Percentiles rank a stretch among this genome's conserved stretches.
Conservation (phyloP, 1,140 invertebrate genomes). For the Orussus abietinus region DNA sequence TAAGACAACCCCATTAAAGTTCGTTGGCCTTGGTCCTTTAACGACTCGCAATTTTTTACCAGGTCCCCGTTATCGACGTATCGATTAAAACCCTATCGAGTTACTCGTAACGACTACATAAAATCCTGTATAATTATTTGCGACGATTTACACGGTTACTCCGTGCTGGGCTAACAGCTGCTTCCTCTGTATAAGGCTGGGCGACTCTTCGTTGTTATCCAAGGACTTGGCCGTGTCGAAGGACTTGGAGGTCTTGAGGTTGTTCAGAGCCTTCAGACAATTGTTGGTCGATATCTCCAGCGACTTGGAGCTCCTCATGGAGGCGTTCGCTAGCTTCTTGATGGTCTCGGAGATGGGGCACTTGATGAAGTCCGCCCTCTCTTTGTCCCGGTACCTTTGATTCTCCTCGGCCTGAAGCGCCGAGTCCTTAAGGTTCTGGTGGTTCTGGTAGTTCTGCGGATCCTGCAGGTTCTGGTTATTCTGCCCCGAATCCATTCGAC, state of each 20-base stretch:
- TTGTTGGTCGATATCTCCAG: conserved; percentile 38
- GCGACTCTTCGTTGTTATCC: conserved; percentile 40
- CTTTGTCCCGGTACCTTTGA: conserved; percentile 34
- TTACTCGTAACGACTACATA: not conserved
- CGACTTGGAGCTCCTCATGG: conserved; percentile 42
- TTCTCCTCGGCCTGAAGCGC: conserved; percentile 21
- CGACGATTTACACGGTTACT: conserved; percentile 36
- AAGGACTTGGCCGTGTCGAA: conserved; percentile 29
- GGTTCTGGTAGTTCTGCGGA: not conserved
- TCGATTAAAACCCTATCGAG: not conserved
- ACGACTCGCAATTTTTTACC: too few species aligned
- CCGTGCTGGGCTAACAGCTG: conserved; percentile 48
- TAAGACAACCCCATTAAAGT: too few species aligned
- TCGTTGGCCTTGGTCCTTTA: too few species aligned
- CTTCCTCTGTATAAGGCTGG: conserved; percentile 48
- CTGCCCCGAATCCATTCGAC: conserved; percentile 3
- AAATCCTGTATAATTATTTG: not conserved
- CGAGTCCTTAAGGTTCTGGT: too few species aligned
- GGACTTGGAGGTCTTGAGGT: conserved; percentile 36
- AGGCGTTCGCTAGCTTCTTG: conserved; percentile 47
- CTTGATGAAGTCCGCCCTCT: conserved; percentile 41
- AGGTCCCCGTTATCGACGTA: too few species aligned
- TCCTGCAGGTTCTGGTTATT: not conserved
- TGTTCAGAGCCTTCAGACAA: conserved; percentile 39
- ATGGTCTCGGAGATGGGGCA: conserved; percentile 50